phyloP scores from a whole-genome alignment of 2,797 vertebrate genomes.

The Onychomys torridus region DNA sequence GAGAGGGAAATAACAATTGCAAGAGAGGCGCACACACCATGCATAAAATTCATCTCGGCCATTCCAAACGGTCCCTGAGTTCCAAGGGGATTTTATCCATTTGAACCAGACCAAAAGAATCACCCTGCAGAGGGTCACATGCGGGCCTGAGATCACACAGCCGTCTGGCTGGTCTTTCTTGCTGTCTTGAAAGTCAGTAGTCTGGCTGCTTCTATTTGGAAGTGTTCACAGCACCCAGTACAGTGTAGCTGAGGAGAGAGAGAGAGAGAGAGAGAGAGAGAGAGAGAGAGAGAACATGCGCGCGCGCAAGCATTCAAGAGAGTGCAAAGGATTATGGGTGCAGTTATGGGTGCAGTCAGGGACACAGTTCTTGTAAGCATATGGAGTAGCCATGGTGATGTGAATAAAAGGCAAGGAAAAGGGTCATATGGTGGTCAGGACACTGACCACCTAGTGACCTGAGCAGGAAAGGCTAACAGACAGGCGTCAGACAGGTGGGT shows the following conservation, averaged over 20 bases:
- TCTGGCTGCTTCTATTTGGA: neutral
- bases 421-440: neutral
- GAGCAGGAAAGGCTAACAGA: neutral
- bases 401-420: neutral
- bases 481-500: neutral
- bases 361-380: neutral
- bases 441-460: neutral
- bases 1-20: conserved; percentile 55
- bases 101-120: neutral
- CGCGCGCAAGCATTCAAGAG: too few relatives aligned
- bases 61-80: neutral
- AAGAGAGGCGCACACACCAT: neutral
- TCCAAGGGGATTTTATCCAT: neutral
- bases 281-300: too few relatives aligned
- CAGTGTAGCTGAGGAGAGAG: neutral
- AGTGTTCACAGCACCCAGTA: neutral
- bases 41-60: neutral
- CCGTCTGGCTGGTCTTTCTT: neutral
- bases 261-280: too few relatives aligned
- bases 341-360: rapidly evolving
- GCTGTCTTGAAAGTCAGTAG: neutral
- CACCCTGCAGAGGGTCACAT: neutral
- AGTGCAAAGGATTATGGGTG: neutral
- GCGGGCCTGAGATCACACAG: neutral
- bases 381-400: rapidly evolving